Conservation (phyloP, 1,140 invertebrate species). For the Oryzaephilus surinamensis region DNA sequence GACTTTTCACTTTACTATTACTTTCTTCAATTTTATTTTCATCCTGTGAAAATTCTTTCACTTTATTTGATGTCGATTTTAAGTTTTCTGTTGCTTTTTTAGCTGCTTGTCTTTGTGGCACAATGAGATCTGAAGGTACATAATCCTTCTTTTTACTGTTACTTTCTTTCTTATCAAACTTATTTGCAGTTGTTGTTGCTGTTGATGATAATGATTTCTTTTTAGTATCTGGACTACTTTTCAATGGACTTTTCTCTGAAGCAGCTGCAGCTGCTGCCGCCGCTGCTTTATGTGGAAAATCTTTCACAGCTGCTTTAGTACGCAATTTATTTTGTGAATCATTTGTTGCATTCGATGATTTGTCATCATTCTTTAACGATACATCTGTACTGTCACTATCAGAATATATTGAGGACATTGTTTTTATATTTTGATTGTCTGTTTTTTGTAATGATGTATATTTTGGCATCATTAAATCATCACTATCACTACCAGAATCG, state of each 20-base stretch:
- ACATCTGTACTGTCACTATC: conserved; percentile 52
- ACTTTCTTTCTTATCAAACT: conserved; percentile 23
- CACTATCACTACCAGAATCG: conserved; percentile 58
- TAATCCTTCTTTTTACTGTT: conserved; percentile 37
- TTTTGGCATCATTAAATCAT: conserved; percentile 53
- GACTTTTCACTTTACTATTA: conserved; percentile 9
- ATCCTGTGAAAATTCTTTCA: conserved; percentile 24
- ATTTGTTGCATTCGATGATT: conserved; percentile 44
- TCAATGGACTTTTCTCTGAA: conserved; percentile 26
- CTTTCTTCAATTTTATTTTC: conserved; percentile 19
- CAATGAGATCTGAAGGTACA: conserved; percentile 66
- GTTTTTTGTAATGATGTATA: conserved; percentile 36
- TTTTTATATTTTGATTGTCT: conserved; percentile 30
- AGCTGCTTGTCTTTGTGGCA: conserved; percentile 82
- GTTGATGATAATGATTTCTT: too few species aligned
- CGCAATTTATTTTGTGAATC: conserved; percentile 56
- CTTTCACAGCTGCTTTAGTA: conserved; percentile 75
- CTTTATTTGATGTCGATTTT: conserved; percentile 45
- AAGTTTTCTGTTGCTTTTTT: conserved; percentile 85
- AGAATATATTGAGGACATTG: conserved; percentile 58
- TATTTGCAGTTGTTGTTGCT: too few species aligned
- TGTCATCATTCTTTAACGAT: conserved; percentile 40
- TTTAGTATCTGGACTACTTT: conserved; percentile 34
- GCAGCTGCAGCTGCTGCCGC: conserved; percentile 16
- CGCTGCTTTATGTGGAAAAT: conserved; percentile 47